A percentile compares a stretch with the other conserved stretches of the same genome.
These are phyloP conservation scores for Caenorhabditis briggsae DNA, from an alignment of 1,140 invertebrate species.

Conservation along the genomic window DNA sequence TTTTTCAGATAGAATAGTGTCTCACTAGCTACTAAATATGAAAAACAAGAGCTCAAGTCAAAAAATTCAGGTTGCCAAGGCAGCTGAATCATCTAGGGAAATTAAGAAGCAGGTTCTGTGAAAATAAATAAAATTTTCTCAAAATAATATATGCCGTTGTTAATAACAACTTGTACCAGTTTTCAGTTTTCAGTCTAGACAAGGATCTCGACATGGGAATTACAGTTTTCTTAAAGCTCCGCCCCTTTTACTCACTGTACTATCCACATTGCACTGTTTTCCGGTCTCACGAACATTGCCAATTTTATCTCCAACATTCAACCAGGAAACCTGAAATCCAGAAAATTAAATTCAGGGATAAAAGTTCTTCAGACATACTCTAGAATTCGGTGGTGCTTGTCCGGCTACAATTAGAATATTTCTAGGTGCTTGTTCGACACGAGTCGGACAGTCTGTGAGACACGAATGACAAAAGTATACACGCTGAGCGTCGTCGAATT, in stretches of 20 bases:
- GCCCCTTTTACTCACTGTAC: not conserved
- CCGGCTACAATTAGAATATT: constrained; percentile 32
- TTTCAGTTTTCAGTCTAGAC: too few species aligned
- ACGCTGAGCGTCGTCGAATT: constrained; percentile 34
- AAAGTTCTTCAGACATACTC: not conserved
- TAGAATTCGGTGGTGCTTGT: not conserved
- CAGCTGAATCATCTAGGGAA: too few species aligned
- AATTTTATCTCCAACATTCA: not conserved
- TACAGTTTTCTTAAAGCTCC: not conserved
- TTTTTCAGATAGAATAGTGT: too few species aligned
- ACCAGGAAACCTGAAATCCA: constrained; percentile 19
- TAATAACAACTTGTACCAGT: too few species aligned
- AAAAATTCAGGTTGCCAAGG: too few species aligned
- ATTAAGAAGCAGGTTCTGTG: too few species aligned
- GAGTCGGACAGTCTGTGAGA: not conserved
- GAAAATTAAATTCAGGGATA: too few species aligned
- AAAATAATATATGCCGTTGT: too few species aligned
- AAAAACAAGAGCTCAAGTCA: too few species aligned
- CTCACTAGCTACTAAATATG: too few species aligned
- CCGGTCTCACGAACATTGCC: not conserved
- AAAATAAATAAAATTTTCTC: too few species aligned
- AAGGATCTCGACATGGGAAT: too few species aligned
- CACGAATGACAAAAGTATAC: constrained; percentile 22
- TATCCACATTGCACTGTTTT: constrained; percentile 48
- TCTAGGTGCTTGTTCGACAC: not conserved